These are phyloP conservation scores for Emydocephalus ijimae DNA, from an alignment of 2,113 vertebrate genomes.

Conservation along the genomic window DNA sequence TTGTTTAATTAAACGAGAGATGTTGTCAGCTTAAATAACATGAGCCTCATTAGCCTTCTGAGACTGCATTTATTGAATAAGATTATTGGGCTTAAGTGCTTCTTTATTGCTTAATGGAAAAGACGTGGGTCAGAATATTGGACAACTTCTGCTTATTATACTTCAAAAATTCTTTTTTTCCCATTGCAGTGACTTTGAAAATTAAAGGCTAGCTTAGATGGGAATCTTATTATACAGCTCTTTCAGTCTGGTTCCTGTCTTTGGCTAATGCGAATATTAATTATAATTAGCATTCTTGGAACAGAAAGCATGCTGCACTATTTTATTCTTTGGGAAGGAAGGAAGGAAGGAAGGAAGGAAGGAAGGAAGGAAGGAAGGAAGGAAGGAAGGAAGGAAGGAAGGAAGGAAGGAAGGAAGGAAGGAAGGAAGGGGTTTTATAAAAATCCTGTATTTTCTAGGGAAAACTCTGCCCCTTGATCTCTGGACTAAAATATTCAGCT, in stretches of 20 bases:
- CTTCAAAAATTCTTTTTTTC: conserved; percentile 36
- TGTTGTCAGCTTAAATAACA: conserved; percentile 42
- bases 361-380: not conserved
- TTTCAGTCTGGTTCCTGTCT: not conserved
- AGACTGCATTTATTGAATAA: conserved; percentile 35
- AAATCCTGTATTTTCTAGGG: not conserved
- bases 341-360: not conserved
- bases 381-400: not conserved
- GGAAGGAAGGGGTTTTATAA: not conserved
- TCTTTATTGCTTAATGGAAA: conserved; percentile 53
- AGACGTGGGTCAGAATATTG: conserved; percentile 39
- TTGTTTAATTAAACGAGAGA: conserved; percentile 38
- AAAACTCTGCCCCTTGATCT: not conserved
- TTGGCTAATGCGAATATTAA: fast-evolving
- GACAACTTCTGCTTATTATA: conserved; percentile 39
- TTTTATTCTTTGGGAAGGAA: not conserved
- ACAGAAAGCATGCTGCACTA: not conserved
- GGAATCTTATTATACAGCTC: not conserved
- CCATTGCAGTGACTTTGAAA: conserved; percentile 7
- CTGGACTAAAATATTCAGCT: not conserved
- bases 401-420: not conserved
- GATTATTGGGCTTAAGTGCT: conserved; percentile 33
- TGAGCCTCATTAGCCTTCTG: conserved; percentile 43
- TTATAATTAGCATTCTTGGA: fast-evolving
- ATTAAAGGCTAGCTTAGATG: conserved; percentile 39